Evolutionary conservation across 2,113 vertebrate genomes (phyloP), one percentile per base, ranked within the genome.

Genomic region (Sinosuthora webbiana): DNA sequence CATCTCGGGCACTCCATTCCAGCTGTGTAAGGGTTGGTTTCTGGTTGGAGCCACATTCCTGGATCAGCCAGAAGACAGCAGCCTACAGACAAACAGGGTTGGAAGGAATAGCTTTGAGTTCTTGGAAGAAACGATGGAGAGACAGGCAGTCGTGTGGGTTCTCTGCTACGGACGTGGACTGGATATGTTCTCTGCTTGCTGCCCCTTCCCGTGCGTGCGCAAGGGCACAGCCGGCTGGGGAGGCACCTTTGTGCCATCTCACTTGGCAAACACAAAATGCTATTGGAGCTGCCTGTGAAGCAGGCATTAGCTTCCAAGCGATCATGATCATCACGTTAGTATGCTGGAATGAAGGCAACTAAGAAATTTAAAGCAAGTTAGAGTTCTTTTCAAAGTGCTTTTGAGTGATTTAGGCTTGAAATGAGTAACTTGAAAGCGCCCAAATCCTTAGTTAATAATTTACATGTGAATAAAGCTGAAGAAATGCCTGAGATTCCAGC

Each of bases 361-460:
- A 23, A 91, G 87, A 93, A 28, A 89, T 50, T 83, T 93, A 78
- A 92, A 92, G 80, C 89, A 63, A 96, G 83, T 91, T 89, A 59
- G 83, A 86, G 64, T 35, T 67, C 95, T 78, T 97, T 97, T 94
- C 83, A 90, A 77, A 93, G 70, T 56, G 83, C 75, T 75, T 96
- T 90, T 92, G 88, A 96, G 69, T 55, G 85, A 83, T 96, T 96
- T 90, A 89, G 92, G 37, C 85, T 95, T 95, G 93, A 93, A 95
- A 93, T 93, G 52, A 71, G 88, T 95, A 95, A 96, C 95, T 84
- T 88, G 86, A 96, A 95, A 90, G 93, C 2, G 0, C 69, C 65
- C 71, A 93, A 96, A 96, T 95, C 92, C 93, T 89, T 88, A 92
- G 97, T 95, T 96, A 97, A 97, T 97, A 93, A 97, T 97, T 96